These are phyloP conservation scores for Orthosia incerta DNA, from an alignment of 2,888 invertebrate genomes.

Conservation along the genomic window DNA sequence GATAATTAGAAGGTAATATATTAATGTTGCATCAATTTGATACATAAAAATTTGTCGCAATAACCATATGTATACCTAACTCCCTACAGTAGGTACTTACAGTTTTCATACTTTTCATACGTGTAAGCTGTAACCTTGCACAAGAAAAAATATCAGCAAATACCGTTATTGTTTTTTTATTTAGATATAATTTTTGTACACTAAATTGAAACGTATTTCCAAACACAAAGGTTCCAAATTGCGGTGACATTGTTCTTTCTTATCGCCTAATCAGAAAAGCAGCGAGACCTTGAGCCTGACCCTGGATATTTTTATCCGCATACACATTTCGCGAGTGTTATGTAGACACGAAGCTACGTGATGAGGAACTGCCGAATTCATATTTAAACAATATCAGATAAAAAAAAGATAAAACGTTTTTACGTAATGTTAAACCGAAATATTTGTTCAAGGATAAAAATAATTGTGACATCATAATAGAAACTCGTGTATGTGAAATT, in stretches of 20 bases:
- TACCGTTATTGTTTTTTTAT: slow-evolving; percentile 85
- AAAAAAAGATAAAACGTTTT: slow-evolving; percentile 68
- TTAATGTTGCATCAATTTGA: slow-evolving; percentile 6
- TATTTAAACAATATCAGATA: slow-evolving; percentile 74
- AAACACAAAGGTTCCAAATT: slow-evolving; percentile 74
- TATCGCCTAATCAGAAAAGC: slow-evolving; percentile 90
- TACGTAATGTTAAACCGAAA: slow-evolving; percentile 53
- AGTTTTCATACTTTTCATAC: slow-evolving; percentile 75
- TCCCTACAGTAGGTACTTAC: slow-evolving; percentile 25
- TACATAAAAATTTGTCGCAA: slow-evolving; percentile 2
- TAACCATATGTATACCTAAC: slow-evolving; percentile 1
- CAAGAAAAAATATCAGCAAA: slow-evolving; percentile 84
- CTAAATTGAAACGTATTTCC: slow-evolving; percentile 74
- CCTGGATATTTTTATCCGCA: slow-evolving; percentile 90
- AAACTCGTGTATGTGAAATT: slow-evolving; percentile 24
- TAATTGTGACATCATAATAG: slow-evolving; percentile 50
- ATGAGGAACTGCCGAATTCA: slow-evolving; percentile 77
- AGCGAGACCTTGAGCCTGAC: slow-evolving; percentile 89
- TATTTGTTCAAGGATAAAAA: slow-evolving; percentile 56
- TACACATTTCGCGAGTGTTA: slow-evolving; percentile 85
- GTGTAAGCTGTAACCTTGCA: slow-evolving; percentile 80
- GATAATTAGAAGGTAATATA: slow-evolving; percentile 5
- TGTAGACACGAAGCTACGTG: slow-evolving; percentile 79
- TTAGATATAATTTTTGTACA: slow-evolving; percentile 50
- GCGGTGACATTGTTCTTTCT: slow-evolving; percentile 73